These are phyloP conservation scores for Loriculus beryllinus DNA, from an alignment of 2,797 vertebrate genomes.

Conservation along the genomic window DNA sequence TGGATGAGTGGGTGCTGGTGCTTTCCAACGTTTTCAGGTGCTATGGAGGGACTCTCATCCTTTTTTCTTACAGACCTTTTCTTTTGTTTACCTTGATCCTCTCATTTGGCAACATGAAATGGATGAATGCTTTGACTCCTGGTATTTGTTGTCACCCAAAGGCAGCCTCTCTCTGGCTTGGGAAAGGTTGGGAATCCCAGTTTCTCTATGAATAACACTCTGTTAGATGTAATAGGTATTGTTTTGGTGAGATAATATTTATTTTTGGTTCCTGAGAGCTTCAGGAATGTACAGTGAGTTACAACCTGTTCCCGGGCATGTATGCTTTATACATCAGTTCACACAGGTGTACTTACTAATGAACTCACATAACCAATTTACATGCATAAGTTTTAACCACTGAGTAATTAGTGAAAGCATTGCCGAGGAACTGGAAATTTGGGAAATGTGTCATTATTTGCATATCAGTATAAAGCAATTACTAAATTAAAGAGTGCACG, in stretches of 20 bases:
- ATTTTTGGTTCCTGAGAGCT: not conserved
- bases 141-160: not conserved
- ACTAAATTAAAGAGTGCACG: constrained; percentile 70
- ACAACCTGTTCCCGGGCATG: not conserved
- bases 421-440: constrained; percentile 62
- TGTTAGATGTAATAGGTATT: not conserved
- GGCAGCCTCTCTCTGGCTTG: not conserved
- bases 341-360: constrained; percentile 60
- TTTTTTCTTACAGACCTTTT: not conserved
- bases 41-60: not conserved
- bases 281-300: constrained; percentile 1
- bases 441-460: constrained; percentile 72
- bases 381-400: constrained; percentile 48
- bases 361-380: constrained; percentile 53
- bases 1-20: not conserved
- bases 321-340: constrained; percentile 21
- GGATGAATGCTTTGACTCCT: constrained; percentile 2
- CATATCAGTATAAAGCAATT: constrained; percentile 67
- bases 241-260: not conserved
- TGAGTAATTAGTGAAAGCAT: constrained; percentile 54
- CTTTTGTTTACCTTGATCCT: not conserved
- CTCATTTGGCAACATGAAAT: not conserved
- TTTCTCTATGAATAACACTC: not conserved
- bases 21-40: not conserved
- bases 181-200: not conserved